Evolutionary conservation across 2,113 vertebrate species (phyloP).

Genomic region (Mixornis gularis): DNA sequence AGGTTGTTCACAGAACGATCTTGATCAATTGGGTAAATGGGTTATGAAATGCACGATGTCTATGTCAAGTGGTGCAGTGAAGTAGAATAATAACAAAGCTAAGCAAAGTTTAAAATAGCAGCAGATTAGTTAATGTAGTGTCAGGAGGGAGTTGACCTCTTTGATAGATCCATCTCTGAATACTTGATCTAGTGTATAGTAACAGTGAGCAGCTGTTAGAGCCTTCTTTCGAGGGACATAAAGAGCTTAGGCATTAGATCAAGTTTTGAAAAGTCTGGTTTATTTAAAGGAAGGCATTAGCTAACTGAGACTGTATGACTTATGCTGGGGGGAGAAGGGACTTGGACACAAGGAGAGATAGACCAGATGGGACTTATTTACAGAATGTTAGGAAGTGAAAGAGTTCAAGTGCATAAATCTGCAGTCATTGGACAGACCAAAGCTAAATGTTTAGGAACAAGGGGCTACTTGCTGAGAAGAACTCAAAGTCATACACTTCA

Average conservation of each 20-base stretch:
- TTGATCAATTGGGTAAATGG: neutral
- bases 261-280: conserved; percentile 32
- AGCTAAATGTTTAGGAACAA: conserved; percentile 29
- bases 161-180: neutral
- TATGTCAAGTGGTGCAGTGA: neutral
- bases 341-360: conserved; percentile 5
- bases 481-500: neutral
- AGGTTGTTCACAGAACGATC: neutral
- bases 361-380: conserved; percentile 54
- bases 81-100: conserved; percentile 28
- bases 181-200: conserved; percentile 17
- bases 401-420: conserved; percentile 40
- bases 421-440: conserved; percentile 12
- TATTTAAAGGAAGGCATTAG: conserved; percentile 22
- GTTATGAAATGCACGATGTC: neutral
- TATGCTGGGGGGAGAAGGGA: neutral
- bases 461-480: conserved; percentile 6
- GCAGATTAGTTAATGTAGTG: conserved; percentile 18
- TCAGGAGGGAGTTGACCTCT: conserved; percentile 35
- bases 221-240: neutral
- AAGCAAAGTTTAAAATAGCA: conserved; percentile 44
- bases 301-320: neutral
- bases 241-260: conserved; percentile 20
- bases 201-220: conserved; percentile 43
- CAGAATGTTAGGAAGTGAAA: conserved; percentile 20